These are phyloP conservation scores for Heterochromis multidens DNA, from an alignment of 2,113 vertebrate species.

Conservation along the genomic window DNA sequence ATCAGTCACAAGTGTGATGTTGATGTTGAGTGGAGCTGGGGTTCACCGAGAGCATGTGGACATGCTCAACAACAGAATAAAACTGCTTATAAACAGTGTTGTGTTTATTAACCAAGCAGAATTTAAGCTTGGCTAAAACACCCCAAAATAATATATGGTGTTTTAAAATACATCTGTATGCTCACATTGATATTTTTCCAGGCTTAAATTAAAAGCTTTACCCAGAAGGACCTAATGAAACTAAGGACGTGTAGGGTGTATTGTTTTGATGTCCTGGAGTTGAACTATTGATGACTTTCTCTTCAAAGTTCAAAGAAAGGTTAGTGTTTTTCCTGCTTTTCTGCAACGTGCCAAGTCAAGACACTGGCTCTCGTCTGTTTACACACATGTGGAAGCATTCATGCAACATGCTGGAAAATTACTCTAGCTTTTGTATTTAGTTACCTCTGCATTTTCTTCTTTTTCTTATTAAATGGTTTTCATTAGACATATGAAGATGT, in stretches of 20 bases:
- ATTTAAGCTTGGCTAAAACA: not conserved
- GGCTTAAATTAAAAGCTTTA: not conserved
- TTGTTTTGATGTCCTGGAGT: slow-evolving; percentile 14
- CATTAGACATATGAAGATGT: slow-evolving; percentile 51
- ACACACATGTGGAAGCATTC: slow-evolving; percentile 72
- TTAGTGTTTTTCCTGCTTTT: not conserved
- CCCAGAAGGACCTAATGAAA: not conserved
- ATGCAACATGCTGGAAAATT: slow-evolving; percentile 64
- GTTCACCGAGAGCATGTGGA: not conserved
- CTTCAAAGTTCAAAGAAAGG: slow-evolving; percentile 56
- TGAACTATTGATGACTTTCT: slow-evolving; percentile 2
- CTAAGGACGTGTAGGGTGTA: not conserved
- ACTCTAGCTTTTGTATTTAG: slow-evolving; percentile 62
- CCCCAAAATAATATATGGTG: not conserved
- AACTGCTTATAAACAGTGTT: not conserved
- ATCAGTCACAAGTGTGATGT: slow-evolving; percentile 16
- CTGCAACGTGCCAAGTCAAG: slow-evolving; percentile 39
- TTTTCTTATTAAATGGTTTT: slow-evolving; percentile 63
- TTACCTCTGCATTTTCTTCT: slow-evolving; percentile 53
- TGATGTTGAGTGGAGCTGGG: not conserved
- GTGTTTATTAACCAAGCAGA: not conserved
- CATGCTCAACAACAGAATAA: not conserved
- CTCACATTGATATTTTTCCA: not conserved
- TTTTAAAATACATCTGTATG: not conserved
- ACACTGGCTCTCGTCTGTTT: slow-evolving; percentile 58